These are phyloP conservation scores for Eristalinus sepulchralis DNA, from an alignment of 2,888 invertebrate genomes.

Conservation along the genomic window DNA sequence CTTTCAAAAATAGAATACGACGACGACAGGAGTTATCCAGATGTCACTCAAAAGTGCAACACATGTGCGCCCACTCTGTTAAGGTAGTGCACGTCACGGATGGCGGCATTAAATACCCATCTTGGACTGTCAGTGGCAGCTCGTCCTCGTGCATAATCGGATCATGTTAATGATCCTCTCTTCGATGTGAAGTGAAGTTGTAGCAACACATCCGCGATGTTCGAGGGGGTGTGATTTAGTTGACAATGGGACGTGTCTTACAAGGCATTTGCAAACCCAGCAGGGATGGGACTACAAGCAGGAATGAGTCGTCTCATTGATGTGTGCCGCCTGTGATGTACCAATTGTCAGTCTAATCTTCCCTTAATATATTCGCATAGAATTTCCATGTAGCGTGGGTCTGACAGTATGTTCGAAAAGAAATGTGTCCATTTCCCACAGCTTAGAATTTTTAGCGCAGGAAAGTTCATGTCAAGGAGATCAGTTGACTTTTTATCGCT, in stretches of 20 bases:
- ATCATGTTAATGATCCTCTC: conserved; percentile 39
- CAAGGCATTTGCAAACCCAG: conserved; percentile 10
- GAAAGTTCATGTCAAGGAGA: no score
- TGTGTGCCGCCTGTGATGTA: neutral
- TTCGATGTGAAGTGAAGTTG: conserved; percentile 20
- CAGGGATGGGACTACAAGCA: neutral
- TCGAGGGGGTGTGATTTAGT: conserved; percentile 6
- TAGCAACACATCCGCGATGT: neutral
- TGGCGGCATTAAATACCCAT: conserved; percentile 5
- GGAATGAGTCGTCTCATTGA: neutral
- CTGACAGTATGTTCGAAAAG: conserved; percentile 8
- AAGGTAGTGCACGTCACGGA: conserved; percentile 6
- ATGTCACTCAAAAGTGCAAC: conserved; percentile 44
- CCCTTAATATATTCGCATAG: neutral
- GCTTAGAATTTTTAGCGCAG: no score
- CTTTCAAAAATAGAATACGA: conserved; percentile 41
- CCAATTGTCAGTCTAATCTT: conserved; percentile 17
- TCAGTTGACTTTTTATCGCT: no score
- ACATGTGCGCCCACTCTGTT: conserved; percentile 24
- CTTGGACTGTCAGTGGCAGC: conserved; percentile 16
- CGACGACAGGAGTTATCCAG: conserved; percentile 53
- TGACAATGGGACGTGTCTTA: conserved; percentile 13
- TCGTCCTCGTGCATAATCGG: conserved; percentile 11
- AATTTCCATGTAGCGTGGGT: neutral
- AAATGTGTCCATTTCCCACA: no score